Evolutionary conservation across 2,888 invertebrate species (phyloP), one percentile per base, ranked within the genome.

Genomic region (Metallyticus violacea): DNA sequence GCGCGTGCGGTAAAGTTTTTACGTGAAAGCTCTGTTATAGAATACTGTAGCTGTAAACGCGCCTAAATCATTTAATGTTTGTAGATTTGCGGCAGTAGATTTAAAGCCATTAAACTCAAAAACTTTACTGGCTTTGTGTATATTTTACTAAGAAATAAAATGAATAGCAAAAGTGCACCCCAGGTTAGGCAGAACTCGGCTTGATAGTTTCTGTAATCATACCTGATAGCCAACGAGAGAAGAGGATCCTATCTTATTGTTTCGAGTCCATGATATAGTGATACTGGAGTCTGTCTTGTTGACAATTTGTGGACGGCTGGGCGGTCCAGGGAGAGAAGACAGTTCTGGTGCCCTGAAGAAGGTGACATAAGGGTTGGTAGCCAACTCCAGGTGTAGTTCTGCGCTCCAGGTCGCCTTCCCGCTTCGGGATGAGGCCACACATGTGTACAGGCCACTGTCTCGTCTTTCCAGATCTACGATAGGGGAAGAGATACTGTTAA

Each of bases 381-480:
- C 96, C 88, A 94, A 94, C 90, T 96, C 97, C n/a, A 97, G 94
- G 78, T 94, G 92, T 30, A 97, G 92, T 88, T 94, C 94, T 0
- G 97, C 97, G 89, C 95, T 96, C 97, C 97, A 97, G 0, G 97
- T 96, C 85, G 97, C 97, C 92, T 97, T 97, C 9, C 98, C 98
- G 90, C 96, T 96, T 87, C 95, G 95, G 83, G 97, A 97, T n/a
- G 96, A 96, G 3, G 96, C 96, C 26, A 96, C 96, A 90, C 97
- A 97, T 1, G 96, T 96, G 91, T 97, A 97, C 7, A 95, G 92
- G 1, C 97, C 97, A 88, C 95, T 95, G 88, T 92, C 92, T 89
- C 93, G 93, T 85, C 92, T 92, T 91, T 95, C 87, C 79, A 88
- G 85, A 26, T 88, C 88, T 87, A 40, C 29, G 22, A 78, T 27